Evolutionary conservation across 2,113 vertebrate genomes (phyloP).

Genomic region (Ciconia maguari): DNA sequence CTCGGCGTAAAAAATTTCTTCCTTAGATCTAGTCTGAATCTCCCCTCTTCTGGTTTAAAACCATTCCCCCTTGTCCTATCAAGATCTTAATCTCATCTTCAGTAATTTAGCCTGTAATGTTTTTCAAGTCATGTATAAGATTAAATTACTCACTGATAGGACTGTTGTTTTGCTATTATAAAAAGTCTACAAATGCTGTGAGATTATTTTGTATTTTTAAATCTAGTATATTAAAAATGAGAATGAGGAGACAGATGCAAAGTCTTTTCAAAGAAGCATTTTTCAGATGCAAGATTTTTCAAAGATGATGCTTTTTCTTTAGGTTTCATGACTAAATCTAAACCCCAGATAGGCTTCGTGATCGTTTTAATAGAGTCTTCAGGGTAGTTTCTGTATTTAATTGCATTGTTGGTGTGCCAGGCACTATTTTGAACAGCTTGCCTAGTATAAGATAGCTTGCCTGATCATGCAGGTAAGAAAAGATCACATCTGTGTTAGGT

Average conservation of each 20-base stretch:
- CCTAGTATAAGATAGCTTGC: neutral
- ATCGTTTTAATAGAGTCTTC: neutral
- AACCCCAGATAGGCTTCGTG: neutral
- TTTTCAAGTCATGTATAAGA: accelerated
- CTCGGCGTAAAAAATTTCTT: accelerated
- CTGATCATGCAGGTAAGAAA: neutral
- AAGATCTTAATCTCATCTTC: neutral
- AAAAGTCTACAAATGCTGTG: neutral
- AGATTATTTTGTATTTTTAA: neutral
- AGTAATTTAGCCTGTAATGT: neutral
- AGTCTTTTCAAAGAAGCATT: neutral
- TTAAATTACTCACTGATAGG: neutral
- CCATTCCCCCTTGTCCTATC: neutral
- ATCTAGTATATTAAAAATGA: neutral
- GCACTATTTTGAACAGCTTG: neutral
- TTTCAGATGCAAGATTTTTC: neutral
- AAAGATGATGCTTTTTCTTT: neutral
- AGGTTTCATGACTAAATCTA: neutral
- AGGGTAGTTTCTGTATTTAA: neutral
- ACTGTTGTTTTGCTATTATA: neutral
- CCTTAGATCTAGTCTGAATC: accelerated
- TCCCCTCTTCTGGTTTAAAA: neutral
- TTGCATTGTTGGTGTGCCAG: neutral
- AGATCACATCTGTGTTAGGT: too few relatives aligned
- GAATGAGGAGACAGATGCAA: neutral